A percentile compares a stretch with the other conserved stretches of the same genome.
phyloP scores from a whole-genome alignment of 1,140 invertebrate species.

The Cecropterus lyciades region DNA sequence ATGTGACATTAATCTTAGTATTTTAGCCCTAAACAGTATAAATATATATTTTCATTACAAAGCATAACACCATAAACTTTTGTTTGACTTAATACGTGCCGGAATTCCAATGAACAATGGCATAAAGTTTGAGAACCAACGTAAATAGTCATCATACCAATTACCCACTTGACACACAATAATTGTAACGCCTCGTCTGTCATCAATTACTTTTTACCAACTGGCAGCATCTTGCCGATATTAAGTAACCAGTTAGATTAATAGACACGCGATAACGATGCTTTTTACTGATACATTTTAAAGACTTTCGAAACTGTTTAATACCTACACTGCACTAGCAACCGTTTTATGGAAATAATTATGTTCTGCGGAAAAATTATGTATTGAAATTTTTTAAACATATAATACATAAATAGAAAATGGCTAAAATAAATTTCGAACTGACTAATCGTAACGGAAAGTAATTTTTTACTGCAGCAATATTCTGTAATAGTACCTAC shows the following conservation, averaged over 20 bases:
- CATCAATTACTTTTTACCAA: constrained; percentile 58
- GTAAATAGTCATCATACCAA: constrained; percentile 39
- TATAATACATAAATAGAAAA: neutral
- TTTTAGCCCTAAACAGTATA: too few relatives aligned
- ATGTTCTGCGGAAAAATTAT: neutral
- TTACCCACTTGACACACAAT: constrained; percentile 57
- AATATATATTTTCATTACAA: too few relatives aligned
- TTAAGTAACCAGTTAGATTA: constrained; percentile 56
- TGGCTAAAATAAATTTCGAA: neutral
- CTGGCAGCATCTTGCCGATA: constrained; percentile 51
- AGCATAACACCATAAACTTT: too few relatives aligned
- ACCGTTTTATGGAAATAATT: constrained; percentile 25
- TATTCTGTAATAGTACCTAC: neutral
- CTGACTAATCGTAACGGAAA: neutral
- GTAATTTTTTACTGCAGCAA: neutral
- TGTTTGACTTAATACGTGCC: too few relatives aligned
- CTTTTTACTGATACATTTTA: constrained; percentile 45
- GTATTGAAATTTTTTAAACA: neutral
- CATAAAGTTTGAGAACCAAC: constrained; percentile 12
- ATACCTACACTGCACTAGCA: constrained; percentile 13
- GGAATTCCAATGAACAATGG: neutral
- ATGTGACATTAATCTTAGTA: too few relatives aligned
- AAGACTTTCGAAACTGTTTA: constrained; percentile 40
- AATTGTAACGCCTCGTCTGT: constrained; percentile 64
- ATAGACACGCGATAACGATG: constrained; percentile 55